phyloP scores from a whole-genome alignment of 2,797 vertebrate species.

The Lepidocolaptes lacrymiger region DNA sequence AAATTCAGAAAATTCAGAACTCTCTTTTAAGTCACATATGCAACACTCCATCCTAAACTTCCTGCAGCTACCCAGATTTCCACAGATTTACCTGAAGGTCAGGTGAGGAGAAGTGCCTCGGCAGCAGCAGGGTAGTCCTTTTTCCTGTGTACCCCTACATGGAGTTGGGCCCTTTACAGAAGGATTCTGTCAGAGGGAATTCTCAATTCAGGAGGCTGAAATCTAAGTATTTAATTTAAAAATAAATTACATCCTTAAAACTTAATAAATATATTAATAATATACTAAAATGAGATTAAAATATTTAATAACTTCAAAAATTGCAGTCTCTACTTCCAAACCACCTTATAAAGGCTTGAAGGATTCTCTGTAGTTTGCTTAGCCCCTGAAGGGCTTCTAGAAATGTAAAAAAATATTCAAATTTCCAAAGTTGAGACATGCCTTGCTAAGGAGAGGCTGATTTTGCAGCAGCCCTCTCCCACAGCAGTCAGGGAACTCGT shows the following conservation, averaged over 20 bases:
- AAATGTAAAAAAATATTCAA: background rate
- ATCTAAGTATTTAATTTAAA: background rate
- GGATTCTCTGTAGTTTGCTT: conserved; percentile 1
- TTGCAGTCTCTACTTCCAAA: background rate
- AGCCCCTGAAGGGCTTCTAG: background rate
- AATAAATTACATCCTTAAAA: background rate
- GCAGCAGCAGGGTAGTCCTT: background rate
- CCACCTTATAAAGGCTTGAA: background rate
- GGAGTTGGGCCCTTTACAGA: background rate
- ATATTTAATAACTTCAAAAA: background rate
- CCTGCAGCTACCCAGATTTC: background rate
- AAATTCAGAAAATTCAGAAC: background rate
- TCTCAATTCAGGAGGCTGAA: background rate
- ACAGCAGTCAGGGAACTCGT: background rate
- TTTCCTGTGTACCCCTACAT: background rate
- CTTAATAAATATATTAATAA: background rate
- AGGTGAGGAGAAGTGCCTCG: background rate
- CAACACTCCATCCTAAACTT: background rate
- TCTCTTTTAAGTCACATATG: background rate
- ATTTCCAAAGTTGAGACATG: conserved; percentile 1
- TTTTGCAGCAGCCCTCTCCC: background rate
- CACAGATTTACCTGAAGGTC: background rate
- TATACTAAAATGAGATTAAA: background rate
- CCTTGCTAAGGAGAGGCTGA: background rate
- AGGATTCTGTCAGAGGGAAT: background rate